phyloP scores from a whole-genome alignment of 2,113 vertebrate species.

The Thryonomys swinderianus region DNA sequence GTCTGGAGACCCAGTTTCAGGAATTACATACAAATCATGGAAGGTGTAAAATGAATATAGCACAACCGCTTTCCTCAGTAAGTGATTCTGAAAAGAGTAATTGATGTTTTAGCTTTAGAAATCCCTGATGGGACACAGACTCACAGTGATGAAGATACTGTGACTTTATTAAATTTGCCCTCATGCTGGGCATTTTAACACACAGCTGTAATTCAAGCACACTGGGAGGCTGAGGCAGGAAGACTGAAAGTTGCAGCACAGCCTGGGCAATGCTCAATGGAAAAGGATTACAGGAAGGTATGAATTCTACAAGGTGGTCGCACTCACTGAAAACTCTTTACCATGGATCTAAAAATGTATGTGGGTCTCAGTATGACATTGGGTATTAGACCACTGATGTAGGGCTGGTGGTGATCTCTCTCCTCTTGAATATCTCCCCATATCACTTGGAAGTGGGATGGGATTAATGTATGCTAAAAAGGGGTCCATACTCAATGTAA shows the following conservation, averaged over 20 bases:
- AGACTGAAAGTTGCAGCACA: neutral
- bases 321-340: neutral
- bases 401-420: neutral
- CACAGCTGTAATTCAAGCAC: neutral
- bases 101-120: constrained; percentile 41
- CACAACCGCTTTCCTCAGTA: neutral
- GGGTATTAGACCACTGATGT: neutral
- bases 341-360: neutral
- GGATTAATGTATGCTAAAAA: neutral
- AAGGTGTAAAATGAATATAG: neutral
- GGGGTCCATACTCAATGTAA: neutral
- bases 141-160: constrained; percentile 42
- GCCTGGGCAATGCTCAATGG: neutral
- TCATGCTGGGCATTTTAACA: neutral
- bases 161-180: neutral
- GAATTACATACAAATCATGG: neutral
- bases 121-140: constrained; percentile 10
- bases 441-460: neutral
- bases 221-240: neutral
- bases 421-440: neutral
- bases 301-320: neutral
- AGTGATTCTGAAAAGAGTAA: neutral
- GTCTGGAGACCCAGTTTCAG: neutral
- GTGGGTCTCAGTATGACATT: neutral
- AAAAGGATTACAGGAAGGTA: neutral